Evolutionary conservation across 2,888 invertebrate genomes (phyloP), one percentile per base, ranked within the genome.

Genomic region (Ecliptopera silaceata): DNA sequence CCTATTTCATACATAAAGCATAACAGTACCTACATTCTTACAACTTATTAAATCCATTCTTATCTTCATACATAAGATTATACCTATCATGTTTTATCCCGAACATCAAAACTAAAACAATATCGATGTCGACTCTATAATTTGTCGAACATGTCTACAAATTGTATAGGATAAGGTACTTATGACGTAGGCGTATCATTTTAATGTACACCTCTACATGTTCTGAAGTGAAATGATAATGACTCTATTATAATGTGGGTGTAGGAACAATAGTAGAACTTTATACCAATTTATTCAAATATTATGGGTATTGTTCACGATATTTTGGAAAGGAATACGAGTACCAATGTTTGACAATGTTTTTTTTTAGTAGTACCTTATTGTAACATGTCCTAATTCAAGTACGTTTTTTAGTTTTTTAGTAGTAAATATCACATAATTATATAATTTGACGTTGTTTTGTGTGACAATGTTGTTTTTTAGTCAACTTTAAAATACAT

Each of bases 181-280:
- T 45, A 56, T 49, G 48, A 52, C 32, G 59, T 60, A 60, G 59
- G 59, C 52, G 59, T 48, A 47, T 56, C 36, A 59, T 56, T 56
- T 56, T 48, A 56, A 52, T 41, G 51, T 36, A 52, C 50, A 49
- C 42, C 50, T 42, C 26, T 49, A 51, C 53, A 48, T 58, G 58
- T 56, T 65, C 54, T 58, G 60, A 65, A 63, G 59, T 64, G 47
- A 61, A 61, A 66, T 56, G 61, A 57, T 64, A 66, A 66, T 66
- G 64, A 49, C 66, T 66, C 58, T 61, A 64, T 66, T 64, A 60
- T 31, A n/a, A 53, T 50, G 59, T 56, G 56, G 61, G 61, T 26
- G 61, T 61, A 11, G 26, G 29, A 54, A 61, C 61, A 54, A 61
- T 61, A 45, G 58, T 20, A n/a, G 12, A 13, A n/a, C 44, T 26